Evolutionary conservation across 1,140 invertebrate species (phyloP), one percentile per base, ranked within the genome.

Genomic region (Plodia interpunctella): DNA sequence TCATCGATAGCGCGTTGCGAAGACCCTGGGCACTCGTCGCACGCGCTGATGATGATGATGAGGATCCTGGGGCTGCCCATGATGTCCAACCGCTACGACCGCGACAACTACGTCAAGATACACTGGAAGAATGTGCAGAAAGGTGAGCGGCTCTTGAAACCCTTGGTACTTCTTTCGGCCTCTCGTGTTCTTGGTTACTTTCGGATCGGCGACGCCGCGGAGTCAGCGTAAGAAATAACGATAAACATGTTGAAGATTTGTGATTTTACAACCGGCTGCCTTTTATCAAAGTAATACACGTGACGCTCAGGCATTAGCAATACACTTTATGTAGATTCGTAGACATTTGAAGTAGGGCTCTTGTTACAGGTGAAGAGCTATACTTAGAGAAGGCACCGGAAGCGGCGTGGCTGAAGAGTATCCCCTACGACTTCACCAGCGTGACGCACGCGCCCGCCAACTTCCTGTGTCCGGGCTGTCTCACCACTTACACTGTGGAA

Each of bases 71-170:
- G 81, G 0, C 38, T 83, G 0, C 76, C 72, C 2, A 84, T 84
- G 81, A 81, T 76, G 74, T 84, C 81, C 0, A 87, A 87, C 51
- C 68, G 83, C 0, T 76, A 56, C 21, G 83, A 87, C 25, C 60
- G 83, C 18, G 80, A 83, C 50, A 83, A 80, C 35, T 77, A 83
- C 32, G 58, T 86, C 0, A 51, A 35, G 0, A 57, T 86, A 1
- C 65, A 78, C 25, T 86, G 83, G 83, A 69, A 61, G 2, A 71
- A 76, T 5, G 70, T 86, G 2, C 32, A 70, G 13, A 72, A 59
- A 38, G 78, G 82, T 83, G 30, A n/a, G n/a, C n/a, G n/a, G n/a
- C n/a, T 44, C 5, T 17, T 15, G n/a, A n/a, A n/a, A n/a, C n/a
- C n/a, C n/a, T n/a, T n/a, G n/a, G n/a, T n/a, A n/a, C n/a, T n/a